Conservation (phyloP, 1,140 invertebrate species). For the Polypedilum pembai region DNA sequence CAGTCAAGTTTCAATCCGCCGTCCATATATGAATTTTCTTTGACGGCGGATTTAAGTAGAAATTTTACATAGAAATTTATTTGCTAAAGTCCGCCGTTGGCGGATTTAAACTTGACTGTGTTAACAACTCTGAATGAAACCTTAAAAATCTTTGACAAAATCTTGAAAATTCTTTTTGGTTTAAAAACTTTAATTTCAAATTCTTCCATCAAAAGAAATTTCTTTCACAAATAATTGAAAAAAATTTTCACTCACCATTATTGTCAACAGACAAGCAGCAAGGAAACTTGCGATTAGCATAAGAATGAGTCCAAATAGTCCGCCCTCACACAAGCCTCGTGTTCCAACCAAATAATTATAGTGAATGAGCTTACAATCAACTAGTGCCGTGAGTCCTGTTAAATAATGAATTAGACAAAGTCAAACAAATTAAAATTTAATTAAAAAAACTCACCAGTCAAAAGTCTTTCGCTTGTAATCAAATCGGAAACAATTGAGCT, state of each 20-base stretch:
- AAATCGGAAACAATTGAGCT: conserved; percentile 63
- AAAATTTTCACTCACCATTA: conserved; percentile 71
- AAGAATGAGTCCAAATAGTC: conserved; percentile 69
- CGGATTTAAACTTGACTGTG: no score
- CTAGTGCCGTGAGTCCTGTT: conserved; percentile 53
- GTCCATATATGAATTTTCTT: no score
- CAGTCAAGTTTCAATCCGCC: no score
- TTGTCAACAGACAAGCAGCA: conserved; percentile 79
- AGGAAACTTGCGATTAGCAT: conserved; percentile 77
- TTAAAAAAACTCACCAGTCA: conserved; percentile 42
- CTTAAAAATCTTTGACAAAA: no score
- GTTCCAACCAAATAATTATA: conserved; percentile 69
- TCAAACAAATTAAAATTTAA: not conserved
- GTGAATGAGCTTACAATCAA: conserved; percentile 73
- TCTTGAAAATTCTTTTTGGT: no score
- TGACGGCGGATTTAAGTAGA: no score
- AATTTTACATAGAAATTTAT: no score
- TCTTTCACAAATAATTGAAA: not conserved
- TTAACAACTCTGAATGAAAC: no score
- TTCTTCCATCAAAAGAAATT: no score
- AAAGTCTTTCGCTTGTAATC: conserved; percentile 54
- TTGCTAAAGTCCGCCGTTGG: no score
- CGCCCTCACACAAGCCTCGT: conserved; percentile 69
- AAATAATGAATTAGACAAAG: not conserved
- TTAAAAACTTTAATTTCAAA: no score